A percentile compares a stretch with the other conserved stretches of the same genome.
phyloP scores from a whole-genome alignment of 1,140 invertebrate species.

The Ctenoplectra terminalis region DNA sequence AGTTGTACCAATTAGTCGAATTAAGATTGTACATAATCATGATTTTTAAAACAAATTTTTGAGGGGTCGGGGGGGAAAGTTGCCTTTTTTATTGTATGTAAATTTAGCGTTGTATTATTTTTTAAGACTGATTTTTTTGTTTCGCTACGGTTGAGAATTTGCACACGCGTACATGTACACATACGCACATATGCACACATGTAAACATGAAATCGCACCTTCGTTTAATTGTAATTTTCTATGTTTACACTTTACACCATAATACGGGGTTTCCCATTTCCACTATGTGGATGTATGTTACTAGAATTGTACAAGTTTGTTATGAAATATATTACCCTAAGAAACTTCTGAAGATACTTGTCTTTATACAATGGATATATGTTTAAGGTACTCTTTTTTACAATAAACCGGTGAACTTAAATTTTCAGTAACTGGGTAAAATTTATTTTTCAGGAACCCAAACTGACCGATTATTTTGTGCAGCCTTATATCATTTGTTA shows the following conservation, averaged over 20 bases:
- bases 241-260: slow-evolving; percentile 33
- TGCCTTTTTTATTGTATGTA: slow-evolving; percentile 28
- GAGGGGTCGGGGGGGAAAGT: not conserved
- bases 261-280: not conserved
- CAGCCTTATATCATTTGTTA: not conserved
- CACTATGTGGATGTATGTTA: slow-evolving; percentile 38
- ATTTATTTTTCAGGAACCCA: not conserved
- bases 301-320: slow-evolving; percentile 70
- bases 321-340: slow-evolving; percentile 66
- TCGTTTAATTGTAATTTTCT: slow-evolving; percentile 42
- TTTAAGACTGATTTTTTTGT: slow-evolving; percentile 70
- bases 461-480: not conserved
- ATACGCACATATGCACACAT: not conserved
- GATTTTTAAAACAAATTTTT: not conserved
- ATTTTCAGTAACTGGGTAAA: not conserved
- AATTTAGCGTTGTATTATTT: slow-evolving; percentile 69
- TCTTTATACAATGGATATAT: not conserved
- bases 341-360: not conserved
- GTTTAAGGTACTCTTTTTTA: not conserved
- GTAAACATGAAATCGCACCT: slow-evolving; percentile 1
- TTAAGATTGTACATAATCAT: slow-evolving; percentile 51
- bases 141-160: slow-evolving; percentile 46
- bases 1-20: not conserved
- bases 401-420: not conserved
- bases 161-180: not conserved